These are phyloP conservation scores for Dicrurus megarhynchus DNA, from an alignment of 2,113 vertebrate species.

Conservation along the genomic window DNA sequence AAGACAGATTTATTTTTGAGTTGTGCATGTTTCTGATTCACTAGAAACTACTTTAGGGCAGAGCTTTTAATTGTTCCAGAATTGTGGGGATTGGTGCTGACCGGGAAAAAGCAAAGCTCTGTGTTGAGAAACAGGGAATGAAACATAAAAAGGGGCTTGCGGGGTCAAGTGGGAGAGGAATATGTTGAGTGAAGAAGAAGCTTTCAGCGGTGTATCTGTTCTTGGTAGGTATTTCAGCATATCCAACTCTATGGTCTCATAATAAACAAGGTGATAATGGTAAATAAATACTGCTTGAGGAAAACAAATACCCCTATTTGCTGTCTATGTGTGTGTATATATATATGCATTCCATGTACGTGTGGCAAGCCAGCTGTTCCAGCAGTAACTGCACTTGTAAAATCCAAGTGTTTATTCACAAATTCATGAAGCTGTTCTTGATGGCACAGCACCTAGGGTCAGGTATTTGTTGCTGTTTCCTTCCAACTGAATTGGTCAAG, in stretches of 20 bases:
- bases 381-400: background rate
- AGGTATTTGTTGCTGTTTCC: background rate
- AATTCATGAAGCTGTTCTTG: background rate
- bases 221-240: background rate
- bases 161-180: background rate
- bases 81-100: background rate
- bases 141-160: background rate
- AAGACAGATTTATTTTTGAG: background rate
- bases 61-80: background rate
- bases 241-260: background rate
- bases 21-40: background rate
- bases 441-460: background rate
- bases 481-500: background rate
- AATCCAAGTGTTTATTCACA: background rate
- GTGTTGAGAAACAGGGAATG: background rate
- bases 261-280: background rate
- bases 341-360: rapidly evolving
- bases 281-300: background rate
- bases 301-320: background rate
- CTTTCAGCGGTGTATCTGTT: background rate
- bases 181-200: background rate
- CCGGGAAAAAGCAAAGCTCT: background rate
- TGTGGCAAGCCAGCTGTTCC: background rate
- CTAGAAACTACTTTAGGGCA: background rate
- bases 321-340: background rate